Evolutionary conservation across 2,797 vertebrate species (phyloP), one percentile per base, ranked within the genome.

Genomic region (Microctenopoma stevenorrisi): DNA sequence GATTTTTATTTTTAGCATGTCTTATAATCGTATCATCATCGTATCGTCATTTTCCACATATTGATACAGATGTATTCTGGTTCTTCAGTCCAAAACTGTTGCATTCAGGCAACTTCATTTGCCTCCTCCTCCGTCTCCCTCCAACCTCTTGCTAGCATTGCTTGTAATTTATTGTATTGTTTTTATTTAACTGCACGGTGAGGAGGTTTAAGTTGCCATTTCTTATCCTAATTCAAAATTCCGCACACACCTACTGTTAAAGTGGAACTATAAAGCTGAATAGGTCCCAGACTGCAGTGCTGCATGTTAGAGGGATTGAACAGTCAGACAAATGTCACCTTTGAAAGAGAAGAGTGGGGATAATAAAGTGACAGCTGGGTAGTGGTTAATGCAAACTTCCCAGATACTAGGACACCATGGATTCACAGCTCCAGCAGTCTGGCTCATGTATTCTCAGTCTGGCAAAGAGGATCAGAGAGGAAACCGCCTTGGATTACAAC

Each of bases 101-200:
- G 71, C 81, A 64, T 79, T 84, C 48, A 62, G 57, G 73, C 28
- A 91, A 62, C 74, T 82, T 68, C 61, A 52, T 83, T 78, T 86
- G 80, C 86, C 84, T 81, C 76, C 76, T 84, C 49, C 18, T 51
- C 75, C 62, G 64, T 62, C 56, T 48, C 61, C 51, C 74, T 70
- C 62, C 64, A 54, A 43, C 68, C 67, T 81, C 83, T 75, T 83
- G 83, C 88, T 88, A 87, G 85, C 78, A 68, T 80, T 85, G 86
- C 83, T 81, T 55, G 82, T 92, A 91, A 93, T 94, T 93, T 93
- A 94, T 89, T 78, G 85, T 91, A 89, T 91, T 90, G 92, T 91
- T 93, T 90, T 94, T 92, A 94, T 93, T 94, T 92, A 94, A 94
- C 92, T 90, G 75, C 87, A 94, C 91, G 87, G 87, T 78, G 60